A percentile compares a stretch with the other conserved stretches of the same genome.
Conservation (phyloP, 1,140 invertebrate species). For the Venustaconcha ellipsiformis region DNA sequence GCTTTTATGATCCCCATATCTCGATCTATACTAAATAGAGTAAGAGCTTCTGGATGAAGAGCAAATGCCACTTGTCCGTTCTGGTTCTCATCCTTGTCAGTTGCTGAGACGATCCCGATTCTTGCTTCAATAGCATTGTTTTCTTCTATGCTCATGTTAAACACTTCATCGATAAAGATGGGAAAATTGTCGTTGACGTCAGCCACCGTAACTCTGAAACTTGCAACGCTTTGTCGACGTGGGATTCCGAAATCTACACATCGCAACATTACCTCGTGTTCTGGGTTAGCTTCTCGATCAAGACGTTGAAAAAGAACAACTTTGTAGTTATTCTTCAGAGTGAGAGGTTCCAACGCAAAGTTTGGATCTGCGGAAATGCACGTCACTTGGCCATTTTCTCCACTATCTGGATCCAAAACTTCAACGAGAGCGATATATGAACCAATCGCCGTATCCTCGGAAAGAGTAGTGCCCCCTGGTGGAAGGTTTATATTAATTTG, state of each 20-base stretch:
- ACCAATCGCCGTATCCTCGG: slow-evolving; percentile 42
- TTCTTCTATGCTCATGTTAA: slow-evolving; percentile 19
- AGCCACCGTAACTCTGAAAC: slow-evolving; percentile 13
- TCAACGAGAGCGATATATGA: slow-evolving; percentile 54
- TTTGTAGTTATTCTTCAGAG: slow-evolving; percentile 20
- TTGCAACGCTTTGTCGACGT: slow-evolving; percentile 13
- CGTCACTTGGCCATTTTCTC: slow-evolving; percentile 42
- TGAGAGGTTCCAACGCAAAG: slow-evolving; percentile 15
- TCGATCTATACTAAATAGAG: slow-evolving; percentile 12
- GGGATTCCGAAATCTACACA: slow-evolving; percentile 27
- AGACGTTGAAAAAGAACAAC: slow-evolving; percentile 22
- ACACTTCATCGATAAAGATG: slow-evolving; percentile 10
- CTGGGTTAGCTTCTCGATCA: slow-evolving; percentile 20
- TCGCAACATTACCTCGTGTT: slow-evolving; percentile 20
- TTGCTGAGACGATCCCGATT: slow-evolving; percentile 20
- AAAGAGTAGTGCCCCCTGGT: slow-evolving; percentile 37
- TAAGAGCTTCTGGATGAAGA: slow-evolving; percentile 18
- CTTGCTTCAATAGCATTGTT: slow-evolving; percentile 14
- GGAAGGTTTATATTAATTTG: slow-evolving; percentile 51
- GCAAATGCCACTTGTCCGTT: slow-evolving; percentile 29
- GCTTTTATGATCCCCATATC: slow-evolving; percentile 14
- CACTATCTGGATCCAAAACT: slow-evolving; percentile 54
- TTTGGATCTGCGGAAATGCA: slow-evolving; percentile 46
- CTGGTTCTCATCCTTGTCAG: slow-evolving; percentile 21
- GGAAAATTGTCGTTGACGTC: slow-evolving; percentile 39